Conservation (phyloP, 2,888 invertebrate species). For the Trachelus iudaicus region DNA sequence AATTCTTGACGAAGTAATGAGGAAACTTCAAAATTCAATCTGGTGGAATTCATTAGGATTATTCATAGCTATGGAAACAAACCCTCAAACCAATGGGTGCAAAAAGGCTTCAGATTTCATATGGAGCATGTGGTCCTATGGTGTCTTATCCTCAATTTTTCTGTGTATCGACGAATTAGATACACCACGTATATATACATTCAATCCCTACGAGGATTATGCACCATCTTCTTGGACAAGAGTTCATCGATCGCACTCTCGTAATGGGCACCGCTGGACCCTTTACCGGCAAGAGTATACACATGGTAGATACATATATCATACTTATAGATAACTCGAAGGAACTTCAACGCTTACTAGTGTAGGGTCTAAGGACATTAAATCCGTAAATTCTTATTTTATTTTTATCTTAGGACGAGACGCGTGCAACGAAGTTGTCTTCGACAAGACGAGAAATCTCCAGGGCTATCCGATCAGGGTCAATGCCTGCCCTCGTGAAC, state of each 20-base stretch:
- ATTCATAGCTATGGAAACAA: not conserved
- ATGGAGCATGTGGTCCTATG: not conserved
- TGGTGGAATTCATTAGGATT: not conserved
- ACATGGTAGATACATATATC: not conserved
- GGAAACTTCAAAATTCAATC: not conserved
- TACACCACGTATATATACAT: not conserved
- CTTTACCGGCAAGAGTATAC: not conserved
- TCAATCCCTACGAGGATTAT: not conserved
- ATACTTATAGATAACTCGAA: not conserved
- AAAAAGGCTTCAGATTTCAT: not conserved
- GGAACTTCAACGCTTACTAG: not conserved
- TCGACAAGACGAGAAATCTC: slow-evolving; percentile 6
- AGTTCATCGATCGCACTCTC: not conserved
- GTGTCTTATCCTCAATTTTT: not conserved
- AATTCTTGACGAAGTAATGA: not conserved
- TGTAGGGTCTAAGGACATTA: not conserved
- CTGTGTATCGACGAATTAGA: not conserved
- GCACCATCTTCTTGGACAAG: not conserved
- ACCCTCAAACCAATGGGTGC: not conserved
- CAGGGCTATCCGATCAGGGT: slow-evolving; percentile 1
- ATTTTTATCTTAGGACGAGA: not conserved
- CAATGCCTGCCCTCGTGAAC: slow-evolving; percentile 1
- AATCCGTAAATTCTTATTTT: not conserved
- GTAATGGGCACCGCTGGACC: not conserved
- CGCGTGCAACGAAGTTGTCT: not conserved